Evolutionary conservation across 2,113 vertebrate genomes (phyloP).

Genomic region (Gambusia holbrooki): DNA sequence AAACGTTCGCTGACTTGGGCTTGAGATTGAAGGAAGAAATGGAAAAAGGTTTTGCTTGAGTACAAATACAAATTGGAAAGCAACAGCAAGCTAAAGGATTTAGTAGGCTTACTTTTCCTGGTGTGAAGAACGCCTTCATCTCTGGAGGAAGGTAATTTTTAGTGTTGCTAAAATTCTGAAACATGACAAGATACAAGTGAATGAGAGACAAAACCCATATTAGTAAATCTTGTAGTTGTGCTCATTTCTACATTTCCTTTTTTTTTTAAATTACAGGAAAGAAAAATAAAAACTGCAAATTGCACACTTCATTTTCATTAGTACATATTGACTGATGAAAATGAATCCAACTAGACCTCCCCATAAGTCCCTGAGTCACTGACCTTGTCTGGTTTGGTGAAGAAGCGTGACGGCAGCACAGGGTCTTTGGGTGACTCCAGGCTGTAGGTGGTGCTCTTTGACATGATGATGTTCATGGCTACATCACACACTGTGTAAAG

Average conservation of each 20-base stretch:
- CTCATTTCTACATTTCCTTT: not conserved
- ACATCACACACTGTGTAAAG: constrained; percentile 98
- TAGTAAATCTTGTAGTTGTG: not conserved
- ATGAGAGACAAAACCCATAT: not conserved
- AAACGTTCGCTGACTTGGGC: constrained; percentile 97
- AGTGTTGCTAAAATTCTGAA: constrained; percentile 97
- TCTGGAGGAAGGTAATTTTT: constrained; percentile 98
- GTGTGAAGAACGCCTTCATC: constrained; percentile 98
- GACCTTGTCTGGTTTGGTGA: constrained; percentile 99
- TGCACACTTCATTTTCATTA: no score
- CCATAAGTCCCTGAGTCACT: not conserved
- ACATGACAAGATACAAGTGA: not conserved
- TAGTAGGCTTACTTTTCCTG: constrained; percentile 88
- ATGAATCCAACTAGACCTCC: no score
- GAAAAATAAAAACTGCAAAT: no score
- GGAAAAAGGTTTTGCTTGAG: not conserved
- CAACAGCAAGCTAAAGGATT: not conserved
- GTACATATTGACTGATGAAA: no score
- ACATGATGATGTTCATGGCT: constrained; percentile 98
- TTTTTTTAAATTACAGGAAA: no score
- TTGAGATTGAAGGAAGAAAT: constrained; percentile 61
- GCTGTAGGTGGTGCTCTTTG: constrained; percentile 98
- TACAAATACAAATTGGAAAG: not conserved
- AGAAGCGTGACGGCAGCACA: constrained; percentile 92
- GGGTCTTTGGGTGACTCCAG: constrained; percentile 99